A percentile compares a stretch with the other conserved stretches of the same genome.
Evolutionary conservation across 2,797 vertebrate species (phyloP).

Genomic region (Coregonus suidteri): DNA sequence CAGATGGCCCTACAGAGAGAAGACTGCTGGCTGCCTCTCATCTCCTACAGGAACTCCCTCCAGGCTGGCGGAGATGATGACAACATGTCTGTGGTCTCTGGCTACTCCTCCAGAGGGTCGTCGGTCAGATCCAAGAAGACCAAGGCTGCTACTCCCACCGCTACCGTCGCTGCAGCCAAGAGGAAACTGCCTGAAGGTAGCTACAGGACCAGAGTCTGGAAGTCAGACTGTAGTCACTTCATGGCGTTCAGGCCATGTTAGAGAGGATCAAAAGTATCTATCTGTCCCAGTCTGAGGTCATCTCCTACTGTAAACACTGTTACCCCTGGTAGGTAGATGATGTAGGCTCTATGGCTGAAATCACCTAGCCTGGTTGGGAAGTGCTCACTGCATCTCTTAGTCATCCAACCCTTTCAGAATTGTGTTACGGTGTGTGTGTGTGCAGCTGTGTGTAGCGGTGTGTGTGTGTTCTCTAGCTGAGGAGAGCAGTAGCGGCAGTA

Average conservation of each 20-base stretch:
- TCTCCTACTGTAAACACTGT: too few relatives aligned
- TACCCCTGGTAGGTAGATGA: too few relatives aligned
- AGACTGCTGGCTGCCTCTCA: conserved; percentile 99
- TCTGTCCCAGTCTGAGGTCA: too few relatives aligned
- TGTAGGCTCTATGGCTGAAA: too few relatives aligned
- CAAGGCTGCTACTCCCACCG: conserved; percentile 83
- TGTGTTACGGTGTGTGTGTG: too few relatives aligned
- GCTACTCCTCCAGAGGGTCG: conserved; percentile 94
- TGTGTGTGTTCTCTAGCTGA: too few relatives aligned
- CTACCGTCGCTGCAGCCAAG: conserved; percentile 83
- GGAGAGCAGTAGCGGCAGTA: too few relatives aligned
- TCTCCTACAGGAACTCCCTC: conserved; percentile 98
- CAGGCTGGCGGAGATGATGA: conserved; percentile 98
- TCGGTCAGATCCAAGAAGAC: conserved; percentile 95
- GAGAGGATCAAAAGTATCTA: background rate
- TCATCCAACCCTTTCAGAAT: too few relatives aligned
- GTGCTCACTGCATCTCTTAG: too few relatives aligned
- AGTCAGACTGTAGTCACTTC: background rate
- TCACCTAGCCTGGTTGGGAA: too few relatives aligned
- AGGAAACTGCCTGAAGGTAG: conserved; percentile 97
- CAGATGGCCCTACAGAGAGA: conserved; percentile 98
- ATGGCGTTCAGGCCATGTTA: background rate
- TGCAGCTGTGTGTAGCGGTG: too few relatives aligned
- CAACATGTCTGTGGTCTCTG: conserved; percentile 99
- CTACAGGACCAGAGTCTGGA: background rate